Evolutionary conservation across 2,888 invertebrate genomes (phyloP).

Genomic region (Galeruca laticollis): DNA sequence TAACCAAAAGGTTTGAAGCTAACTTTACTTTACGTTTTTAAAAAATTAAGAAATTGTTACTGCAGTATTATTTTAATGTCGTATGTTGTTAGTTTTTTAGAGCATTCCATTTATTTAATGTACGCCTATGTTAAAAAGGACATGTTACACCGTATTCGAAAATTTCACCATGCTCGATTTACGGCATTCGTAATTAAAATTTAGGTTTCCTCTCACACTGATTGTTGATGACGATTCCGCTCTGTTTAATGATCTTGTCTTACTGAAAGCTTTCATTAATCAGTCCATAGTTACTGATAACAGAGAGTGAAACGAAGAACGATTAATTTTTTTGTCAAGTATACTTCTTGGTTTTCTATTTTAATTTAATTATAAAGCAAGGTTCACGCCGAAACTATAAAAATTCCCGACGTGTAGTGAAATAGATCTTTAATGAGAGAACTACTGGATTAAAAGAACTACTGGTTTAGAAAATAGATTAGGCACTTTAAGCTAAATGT

Average conservation of each 20-base stretch:
- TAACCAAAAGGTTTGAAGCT: no score
- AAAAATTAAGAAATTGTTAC: background rate
- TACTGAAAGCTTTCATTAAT: constrained; percentile 33
- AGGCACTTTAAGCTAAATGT: background rate
- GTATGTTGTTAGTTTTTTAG: background rate
- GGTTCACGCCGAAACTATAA: background rate
- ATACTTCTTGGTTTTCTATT: constrained; percentile 12
- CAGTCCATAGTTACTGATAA: constrained; percentile 33
- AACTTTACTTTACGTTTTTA: background rate
- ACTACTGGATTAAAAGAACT: background rate
- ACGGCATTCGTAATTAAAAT: constrained; percentile 34
- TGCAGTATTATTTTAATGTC: background rate
- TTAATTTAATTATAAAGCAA: constrained; percentile 8
- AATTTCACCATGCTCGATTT: constrained; percentile 34
- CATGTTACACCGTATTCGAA: constrained; percentile 25
- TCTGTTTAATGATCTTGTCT: constrained; percentile 28
- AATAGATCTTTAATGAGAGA: background rate
- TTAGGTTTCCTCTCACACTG: constrained; percentile 34
- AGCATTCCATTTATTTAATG: background rate
- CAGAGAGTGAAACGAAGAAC: constrained; percentile 23
- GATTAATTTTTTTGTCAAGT: constrained; percentile 15
- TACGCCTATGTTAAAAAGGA: constrained; percentile 8
- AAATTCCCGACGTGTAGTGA: background rate
- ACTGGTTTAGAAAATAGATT: background rate
- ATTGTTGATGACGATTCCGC: constrained; percentile 28